Evolutionary conservation across 2,113 vertebrate species (phyloP).

Genomic region (Argyrosomus japonicus): DNA sequence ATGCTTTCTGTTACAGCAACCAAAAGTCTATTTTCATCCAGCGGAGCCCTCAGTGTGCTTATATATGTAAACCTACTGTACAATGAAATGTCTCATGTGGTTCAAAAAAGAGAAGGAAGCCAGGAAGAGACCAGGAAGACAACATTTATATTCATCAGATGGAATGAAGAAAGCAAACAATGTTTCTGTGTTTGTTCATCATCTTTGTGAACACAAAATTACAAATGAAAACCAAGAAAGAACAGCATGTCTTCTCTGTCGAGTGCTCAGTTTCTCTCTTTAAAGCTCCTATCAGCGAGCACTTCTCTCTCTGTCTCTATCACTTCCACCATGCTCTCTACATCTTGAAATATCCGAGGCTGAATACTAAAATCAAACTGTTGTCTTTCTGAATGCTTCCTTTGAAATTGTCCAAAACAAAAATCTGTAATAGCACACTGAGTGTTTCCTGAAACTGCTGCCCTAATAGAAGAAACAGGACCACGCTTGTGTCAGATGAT

Average conservation of each 20-base stretch:
- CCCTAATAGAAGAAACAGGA: neutral
- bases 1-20: too few relatives aligned
- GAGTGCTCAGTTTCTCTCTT: neutral
- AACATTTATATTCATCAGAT: neutral
- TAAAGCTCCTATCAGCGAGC: neutral
- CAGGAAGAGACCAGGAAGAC: neutral
- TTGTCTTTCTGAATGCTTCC: constrained; percentile 3
- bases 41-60: neutral
- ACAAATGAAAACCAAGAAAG: neutral
- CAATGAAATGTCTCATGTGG: neutral
- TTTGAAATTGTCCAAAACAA: neutral
- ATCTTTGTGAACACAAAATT: constrained; percentile 1
- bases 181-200: neutral
- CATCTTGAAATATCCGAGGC: neutral
- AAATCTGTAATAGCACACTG: neutral
- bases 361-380: constrained; percentile 9
- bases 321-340: neutral
- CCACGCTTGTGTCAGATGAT: neutral
- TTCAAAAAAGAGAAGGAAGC: neutral
- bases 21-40: neutral
- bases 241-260: neutral
- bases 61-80: neutral
- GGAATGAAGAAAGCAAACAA: neutral
- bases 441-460: neutral
- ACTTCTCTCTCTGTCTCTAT: neutral